Evolutionary conservation across 2,113 vertebrate genomes (phyloP).

Genomic region (Sialia sialis): DNA sequence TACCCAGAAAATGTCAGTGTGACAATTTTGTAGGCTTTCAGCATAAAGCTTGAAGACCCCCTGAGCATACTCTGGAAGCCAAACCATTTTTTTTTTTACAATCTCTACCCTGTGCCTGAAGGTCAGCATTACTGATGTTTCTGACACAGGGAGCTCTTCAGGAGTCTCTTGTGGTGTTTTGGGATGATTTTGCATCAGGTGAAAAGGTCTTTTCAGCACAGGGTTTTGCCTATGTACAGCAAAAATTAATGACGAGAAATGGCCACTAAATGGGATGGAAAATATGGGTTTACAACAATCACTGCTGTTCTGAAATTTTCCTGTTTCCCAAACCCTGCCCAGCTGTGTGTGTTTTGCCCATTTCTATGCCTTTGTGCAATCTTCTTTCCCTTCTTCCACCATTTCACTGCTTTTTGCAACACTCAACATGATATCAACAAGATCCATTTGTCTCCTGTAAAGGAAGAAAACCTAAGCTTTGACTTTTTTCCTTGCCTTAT

Average conservation of each 20-base stretch:
- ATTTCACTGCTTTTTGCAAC: neutral
- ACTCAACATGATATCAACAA: neutral
- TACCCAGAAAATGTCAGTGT: neutral
- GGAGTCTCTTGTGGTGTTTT: neutral
- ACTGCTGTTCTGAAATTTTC: neutral
- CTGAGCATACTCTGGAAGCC: neutral
- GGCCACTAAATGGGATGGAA: neutral
- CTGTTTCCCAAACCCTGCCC: neutral
- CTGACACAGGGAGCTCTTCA: neutral
- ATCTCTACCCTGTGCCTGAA: neutral
- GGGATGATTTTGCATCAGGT: neutral
- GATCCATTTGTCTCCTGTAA: neutral
- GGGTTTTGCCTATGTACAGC: neutral
- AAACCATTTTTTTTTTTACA: neutral
- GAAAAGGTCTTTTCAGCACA: neutral
- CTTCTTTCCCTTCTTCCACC: neutral
- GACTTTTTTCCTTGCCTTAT: neutral
- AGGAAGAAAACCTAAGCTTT: neutral
- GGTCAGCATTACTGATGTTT: neutral
- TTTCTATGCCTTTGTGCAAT: neutral
- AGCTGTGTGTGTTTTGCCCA: accelerated
- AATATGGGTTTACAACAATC: neutral
- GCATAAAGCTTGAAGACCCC: neutral
- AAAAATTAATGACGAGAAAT: neutral
- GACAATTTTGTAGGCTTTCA: neutral